Percentiles rank a stretch among this genome's conserved stretches.
Conservation (phyloP, 2,113 vertebrate species). For the Osmerus mordax region DNA sequence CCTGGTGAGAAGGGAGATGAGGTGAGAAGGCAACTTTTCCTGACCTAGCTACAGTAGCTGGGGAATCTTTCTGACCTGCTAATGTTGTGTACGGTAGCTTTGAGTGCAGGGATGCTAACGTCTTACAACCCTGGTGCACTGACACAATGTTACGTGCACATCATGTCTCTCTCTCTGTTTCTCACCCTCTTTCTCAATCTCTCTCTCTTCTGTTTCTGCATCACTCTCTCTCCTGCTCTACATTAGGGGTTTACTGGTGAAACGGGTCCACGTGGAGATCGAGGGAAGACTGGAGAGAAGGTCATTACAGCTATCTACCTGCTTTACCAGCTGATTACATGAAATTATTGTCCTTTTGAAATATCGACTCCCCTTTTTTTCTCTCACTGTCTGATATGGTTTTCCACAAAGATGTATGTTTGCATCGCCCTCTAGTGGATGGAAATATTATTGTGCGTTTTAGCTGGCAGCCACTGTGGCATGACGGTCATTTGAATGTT, state of each 20-base stretch:
- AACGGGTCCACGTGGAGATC: conserved; percentile 68
- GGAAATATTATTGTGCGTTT: neutral
- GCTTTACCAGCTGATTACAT: too few species aligned
- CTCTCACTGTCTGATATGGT: neutral
- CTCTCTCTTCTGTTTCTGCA: neutral
- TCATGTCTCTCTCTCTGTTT: neutral
- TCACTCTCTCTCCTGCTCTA: conserved; percentile 1
- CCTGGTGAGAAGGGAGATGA: conserved; percentile 76
- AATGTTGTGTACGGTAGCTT: too few species aligned
- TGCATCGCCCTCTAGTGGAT: conserved; percentile 42
- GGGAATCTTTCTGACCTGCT: too few species aligned
- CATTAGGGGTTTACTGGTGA: conserved; percentile 73
- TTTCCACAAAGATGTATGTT: neutral
- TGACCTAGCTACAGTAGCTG: neutral
- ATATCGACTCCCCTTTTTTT: neutral
- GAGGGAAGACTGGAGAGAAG: conserved; percentile 72
- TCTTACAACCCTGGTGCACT: too few species aligned
- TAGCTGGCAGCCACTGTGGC: neutral
- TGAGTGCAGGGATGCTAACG: neutral
- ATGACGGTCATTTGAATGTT: conserved; percentile 19
- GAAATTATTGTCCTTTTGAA: neutral
- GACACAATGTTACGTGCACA: too few species aligned
- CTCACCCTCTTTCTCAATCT: neutral
- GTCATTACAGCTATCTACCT: conserved; percentile 48
- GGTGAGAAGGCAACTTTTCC: conserved; percentile 56